Evolutionary conservation across 2,888 invertebrate species (phyloP).

Genomic region (Antitype chi): DNA sequence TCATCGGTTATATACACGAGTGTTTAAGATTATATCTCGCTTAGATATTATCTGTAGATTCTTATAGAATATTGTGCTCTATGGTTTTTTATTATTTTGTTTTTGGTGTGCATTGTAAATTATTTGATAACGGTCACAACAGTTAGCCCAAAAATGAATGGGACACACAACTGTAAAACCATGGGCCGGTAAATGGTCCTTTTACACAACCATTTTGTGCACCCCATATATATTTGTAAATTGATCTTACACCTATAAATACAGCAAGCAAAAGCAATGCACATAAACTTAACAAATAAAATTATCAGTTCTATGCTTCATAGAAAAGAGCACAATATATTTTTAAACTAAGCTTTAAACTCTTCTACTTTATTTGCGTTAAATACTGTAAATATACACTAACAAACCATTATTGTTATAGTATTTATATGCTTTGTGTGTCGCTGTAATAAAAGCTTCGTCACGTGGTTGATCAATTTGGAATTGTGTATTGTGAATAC

Average conservation of each 20-base stretch:
- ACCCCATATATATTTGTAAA: neutral
- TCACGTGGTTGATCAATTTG: conserved; percentile 88
- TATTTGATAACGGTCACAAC: neutral
- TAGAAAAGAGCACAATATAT: conserved; percentile 65
- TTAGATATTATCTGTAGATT: conserved; percentile 57
- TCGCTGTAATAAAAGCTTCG: conserved; percentile 81
- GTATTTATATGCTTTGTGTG: conserved; percentile 83
- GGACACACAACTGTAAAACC: neutral
- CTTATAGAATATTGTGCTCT: conserved; percentile 68
- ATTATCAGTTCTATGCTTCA: conserved; percentile 21
- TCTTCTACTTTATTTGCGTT: conserved; percentile 74
- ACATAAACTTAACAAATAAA: conserved; percentile 21
- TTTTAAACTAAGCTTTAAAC: conserved; percentile 61
- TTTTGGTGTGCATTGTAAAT: conserved; percentile 1
- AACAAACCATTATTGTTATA: conserved; percentile 86
- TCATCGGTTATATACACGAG: conserved; percentile 47
- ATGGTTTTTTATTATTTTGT: neutral
- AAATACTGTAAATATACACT: conserved; percentile 85
- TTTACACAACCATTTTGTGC: neutral
- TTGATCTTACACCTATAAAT: conserved; percentile 31
- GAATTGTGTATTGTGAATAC: conserved; percentile 85
- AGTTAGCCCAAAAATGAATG: neutral
- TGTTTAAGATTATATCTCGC: conserved; percentile 41
- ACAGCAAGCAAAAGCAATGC: conserved; percentile 26
- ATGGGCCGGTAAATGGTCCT: neutral